Conservation (phyloP, 2,797 vertebrate genomes). For the Bovichtus variegatus region DNA sequence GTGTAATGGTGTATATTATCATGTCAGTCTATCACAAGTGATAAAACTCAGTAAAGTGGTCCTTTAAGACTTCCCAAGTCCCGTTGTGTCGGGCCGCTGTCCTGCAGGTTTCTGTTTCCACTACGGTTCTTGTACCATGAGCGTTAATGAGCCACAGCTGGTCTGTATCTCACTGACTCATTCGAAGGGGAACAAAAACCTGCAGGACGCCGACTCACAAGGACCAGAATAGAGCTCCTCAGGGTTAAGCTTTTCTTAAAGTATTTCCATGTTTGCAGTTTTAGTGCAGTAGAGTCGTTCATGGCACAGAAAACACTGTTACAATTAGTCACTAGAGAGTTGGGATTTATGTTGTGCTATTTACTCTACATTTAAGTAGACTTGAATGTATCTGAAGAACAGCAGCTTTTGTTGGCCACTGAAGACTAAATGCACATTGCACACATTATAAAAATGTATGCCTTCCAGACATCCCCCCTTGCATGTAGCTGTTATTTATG, state of each 20-base stretch:
- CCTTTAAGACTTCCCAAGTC: constrained; percentile 32
- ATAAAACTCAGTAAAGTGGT: constrained; percentile 31
- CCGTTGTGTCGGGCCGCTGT: constrained; percentile 11
- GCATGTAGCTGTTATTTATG: constrained; percentile 48
- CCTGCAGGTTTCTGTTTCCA: constrained; percentile 53
- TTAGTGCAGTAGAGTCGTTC: constrained; percentile 13
- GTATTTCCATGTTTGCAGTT: constrained; percentile 13
- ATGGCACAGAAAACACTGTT: constrained; percentile 10
- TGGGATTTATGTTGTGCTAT: constrained; percentile 42
- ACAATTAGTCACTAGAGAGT: constrained; percentile 29
- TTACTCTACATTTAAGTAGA: constrained; percentile 32
- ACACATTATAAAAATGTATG: constrained; percentile 34
- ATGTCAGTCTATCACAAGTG: constrained; percentile 10
- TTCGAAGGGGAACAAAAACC: constrained; percentile 44
- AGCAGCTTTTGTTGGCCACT: constrained; percentile 29
- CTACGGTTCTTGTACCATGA: constrained; percentile 45
- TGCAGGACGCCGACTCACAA: constrained; percentile 35
- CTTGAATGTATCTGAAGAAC: constrained; percentile 26
- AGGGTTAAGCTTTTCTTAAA: background rate
- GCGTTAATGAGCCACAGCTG: constrained; percentile 65
- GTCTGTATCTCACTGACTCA: constrained; percentile 25
- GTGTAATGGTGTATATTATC: constrained; percentile 38
- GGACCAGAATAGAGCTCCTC: constrained; percentile 16
- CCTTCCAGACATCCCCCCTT: background rate
- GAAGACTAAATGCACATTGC: constrained; percentile 36